Evolutionary conservation across 2,113 vertebrate species (phyloP), one percentile per base, ranked within the genome.

Genomic region (Rhizomys pruinosus): DNA sequence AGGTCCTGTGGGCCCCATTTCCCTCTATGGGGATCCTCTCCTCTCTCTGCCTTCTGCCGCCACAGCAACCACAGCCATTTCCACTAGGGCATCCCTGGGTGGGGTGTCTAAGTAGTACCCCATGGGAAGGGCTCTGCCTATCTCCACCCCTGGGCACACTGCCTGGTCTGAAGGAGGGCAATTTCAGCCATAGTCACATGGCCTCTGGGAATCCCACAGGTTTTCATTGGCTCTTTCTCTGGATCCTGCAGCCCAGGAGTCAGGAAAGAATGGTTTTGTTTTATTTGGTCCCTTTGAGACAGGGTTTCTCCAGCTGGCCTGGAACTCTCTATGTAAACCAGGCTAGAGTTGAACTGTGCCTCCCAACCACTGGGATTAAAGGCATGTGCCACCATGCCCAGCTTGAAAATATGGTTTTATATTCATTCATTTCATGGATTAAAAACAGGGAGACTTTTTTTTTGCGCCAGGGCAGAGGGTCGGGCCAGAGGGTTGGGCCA

Each of bases 51-150:
- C 34, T 78, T 47, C 84, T 29, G 66, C 0, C 0, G 55, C 64
- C 1, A 0, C 32, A n/a, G n/a, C 66, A 20, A 44, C 32, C 84
- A 52, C 2, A 27, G 15, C 9, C 25, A 17, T 7, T 13, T 32
- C 87, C 59, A 71, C 79, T 42, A n/a, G 57, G 0, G 16, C 22
- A 12, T 19, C 71, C 7, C n/a, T 7, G 34, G 77, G 22, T 52
- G 9, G 34, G 27, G 23, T 0, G 37, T 0, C 25, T 37, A 3
- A 47, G 0, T 4, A 47, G 0, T 4, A 3, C 52, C 55, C 11
- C 32, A 22, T 3, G 29, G 57, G 52, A 66, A 76, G 29, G 39
- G 72, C 19, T 7, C 25, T 44, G n/a, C 25, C 81, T 69, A 44
- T n/a, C 52, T 25, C 42, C 44, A 55, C 2, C n/a, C 10, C 66